phyloP scores from a whole-genome alignment of 2,888 invertebrate species.

The Pediacus dermestoides region DNA sequence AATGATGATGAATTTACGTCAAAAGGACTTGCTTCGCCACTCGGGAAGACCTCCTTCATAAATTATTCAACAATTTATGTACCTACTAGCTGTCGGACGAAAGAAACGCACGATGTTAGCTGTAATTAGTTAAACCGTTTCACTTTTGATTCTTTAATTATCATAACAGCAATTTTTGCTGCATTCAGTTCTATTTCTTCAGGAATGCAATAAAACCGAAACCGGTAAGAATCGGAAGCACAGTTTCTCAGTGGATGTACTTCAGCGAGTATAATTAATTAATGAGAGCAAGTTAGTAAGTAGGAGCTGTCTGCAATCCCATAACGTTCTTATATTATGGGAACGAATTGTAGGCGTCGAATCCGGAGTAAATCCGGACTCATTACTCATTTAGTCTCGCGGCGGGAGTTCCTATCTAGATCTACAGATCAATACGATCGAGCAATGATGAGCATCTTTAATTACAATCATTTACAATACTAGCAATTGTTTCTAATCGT shows the following conservation, averaged over 20 bases:
- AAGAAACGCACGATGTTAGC: constrained; percentile 1
- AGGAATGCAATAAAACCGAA: no score
- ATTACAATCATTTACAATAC: constrained; percentile 39
- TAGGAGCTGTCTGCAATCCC: no score
- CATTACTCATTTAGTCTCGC: constrained; percentile 37
- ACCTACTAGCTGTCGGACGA: constrained; percentile 1
- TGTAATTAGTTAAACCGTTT: constrained; percentile 1
- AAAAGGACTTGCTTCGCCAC: constrained; percentile 18
- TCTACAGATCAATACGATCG: constrained; percentile 35
- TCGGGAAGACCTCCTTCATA: no score
- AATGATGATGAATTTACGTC: constrained; percentile 25
- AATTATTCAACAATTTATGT: constrained; percentile 12
- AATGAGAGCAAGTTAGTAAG: no score
- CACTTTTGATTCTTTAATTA: constrained; percentile 5
- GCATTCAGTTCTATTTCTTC: no score
- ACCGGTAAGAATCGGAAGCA: no score
- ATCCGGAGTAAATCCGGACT: constrained; percentile 34
- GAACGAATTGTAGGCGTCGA: constrained; percentile 38
- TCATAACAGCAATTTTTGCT: no score
- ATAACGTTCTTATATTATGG: no score
- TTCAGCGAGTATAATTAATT: no score
- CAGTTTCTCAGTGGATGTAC: no score
- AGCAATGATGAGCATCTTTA: constrained; percentile 42
- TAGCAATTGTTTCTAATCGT: constrained; percentile 37
- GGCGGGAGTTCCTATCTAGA: constrained; percentile 32